phyloP scores from a whole-genome alignment of 2,113 vertebrate species.

The Apistogramma diplotaenia region DNA sequence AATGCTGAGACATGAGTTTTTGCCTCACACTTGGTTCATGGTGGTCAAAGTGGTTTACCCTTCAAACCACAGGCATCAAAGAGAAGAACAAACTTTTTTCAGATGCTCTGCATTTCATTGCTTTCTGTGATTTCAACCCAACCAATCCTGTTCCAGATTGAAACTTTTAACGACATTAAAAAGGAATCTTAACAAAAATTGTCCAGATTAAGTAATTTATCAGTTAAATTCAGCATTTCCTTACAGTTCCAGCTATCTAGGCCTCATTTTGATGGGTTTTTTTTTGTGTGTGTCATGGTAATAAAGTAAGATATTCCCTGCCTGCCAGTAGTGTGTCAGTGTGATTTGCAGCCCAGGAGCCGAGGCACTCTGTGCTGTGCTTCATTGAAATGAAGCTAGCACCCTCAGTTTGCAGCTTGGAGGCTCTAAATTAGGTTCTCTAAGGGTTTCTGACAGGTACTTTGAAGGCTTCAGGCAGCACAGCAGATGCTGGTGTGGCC shows the following conservation, averaged over 20 bases:
- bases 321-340: neutral
- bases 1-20: neutral
- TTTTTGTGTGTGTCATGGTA: neutral
- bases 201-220: neutral
- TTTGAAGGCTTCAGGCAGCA: neutral
- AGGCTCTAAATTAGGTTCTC: conserved; percentile 20
- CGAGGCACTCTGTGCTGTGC: neutral
- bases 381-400: conserved; percentile 4
- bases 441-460: neutral
- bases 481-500: neutral
- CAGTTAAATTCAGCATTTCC: neutral
- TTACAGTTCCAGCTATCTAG: neutral
- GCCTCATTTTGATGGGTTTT: neutral
- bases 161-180: too few relatives aligned
- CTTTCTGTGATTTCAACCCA: neutral
- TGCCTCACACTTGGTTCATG: neutral
- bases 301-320: neutral
- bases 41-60: neutral
- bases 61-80: neutral
- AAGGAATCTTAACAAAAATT: too few relatives aligned
- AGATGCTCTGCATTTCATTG: neutral
- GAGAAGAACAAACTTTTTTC: neutral
- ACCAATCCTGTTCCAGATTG: too few relatives aligned
- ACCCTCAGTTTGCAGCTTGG: conserved; percentile 10
- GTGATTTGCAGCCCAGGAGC: conserved; percentile 14